Conservation (phyloP, 2,113 vertebrate genomes). For the Dipodomys spectabilis region DNA sequence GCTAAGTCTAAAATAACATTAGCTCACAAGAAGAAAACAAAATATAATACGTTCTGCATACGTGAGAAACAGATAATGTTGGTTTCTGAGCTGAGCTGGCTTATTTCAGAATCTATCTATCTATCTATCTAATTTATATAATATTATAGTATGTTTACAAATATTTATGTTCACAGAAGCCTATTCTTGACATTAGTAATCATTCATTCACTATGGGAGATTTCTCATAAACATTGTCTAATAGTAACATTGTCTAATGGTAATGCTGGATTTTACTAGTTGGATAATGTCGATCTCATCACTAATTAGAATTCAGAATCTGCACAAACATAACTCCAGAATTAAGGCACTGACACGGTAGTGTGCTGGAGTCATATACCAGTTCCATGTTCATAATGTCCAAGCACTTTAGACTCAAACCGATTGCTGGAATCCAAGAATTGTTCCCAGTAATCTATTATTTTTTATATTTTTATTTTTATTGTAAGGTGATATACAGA, state of each 20-base stretch:
- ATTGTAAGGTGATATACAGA: too few species aligned
- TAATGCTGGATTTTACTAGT: not conserved
- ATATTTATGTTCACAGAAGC: too few species aligned
- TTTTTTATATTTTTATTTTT: too few species aligned
- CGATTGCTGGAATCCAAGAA: not conserved
- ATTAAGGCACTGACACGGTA: not conserved
- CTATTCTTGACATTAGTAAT: too few species aligned
- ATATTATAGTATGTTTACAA: too few species aligned
- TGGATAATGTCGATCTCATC: not conserved
- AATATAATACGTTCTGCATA: not conserved
- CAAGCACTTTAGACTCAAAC: not conserved
- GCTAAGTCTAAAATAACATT: not conserved
- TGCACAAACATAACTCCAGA: not conserved
- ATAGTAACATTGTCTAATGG: not conserved
- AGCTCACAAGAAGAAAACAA: not conserved
- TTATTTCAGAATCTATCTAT: too few species aligned
- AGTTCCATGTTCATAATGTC: not conserved
- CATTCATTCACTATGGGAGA: not conserved
- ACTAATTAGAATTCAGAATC: not conserved
- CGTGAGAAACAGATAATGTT: not conserved
- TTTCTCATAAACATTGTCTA: constrained; percentile 13
- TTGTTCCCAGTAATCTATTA: not conserved
- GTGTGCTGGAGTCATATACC: not conserved
- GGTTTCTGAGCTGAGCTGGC: too few species aligned
- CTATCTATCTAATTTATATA: too few species aligned